A percentile compares a stretch with the other conserved stretches of the same genome.
Conservation (phyloP, 1,140 invertebrate genomes). For the Asbolus verrucosus region DNA sequence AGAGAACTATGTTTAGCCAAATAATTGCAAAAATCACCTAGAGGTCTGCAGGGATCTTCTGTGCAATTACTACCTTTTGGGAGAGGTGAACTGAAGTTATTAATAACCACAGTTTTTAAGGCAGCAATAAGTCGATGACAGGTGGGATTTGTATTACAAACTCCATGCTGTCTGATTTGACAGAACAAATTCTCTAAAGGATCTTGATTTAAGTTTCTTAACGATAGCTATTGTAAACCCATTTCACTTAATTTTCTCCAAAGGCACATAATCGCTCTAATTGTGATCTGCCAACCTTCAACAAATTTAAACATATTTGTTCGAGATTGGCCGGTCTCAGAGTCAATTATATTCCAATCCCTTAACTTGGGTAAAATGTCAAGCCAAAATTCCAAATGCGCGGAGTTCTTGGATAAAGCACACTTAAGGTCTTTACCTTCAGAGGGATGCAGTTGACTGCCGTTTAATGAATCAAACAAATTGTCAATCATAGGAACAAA, state of each 20-base stretch:
- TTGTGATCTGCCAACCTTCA: constrained; percentile 44
- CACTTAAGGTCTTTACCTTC: constrained; percentile 9
- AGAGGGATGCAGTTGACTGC: background rate
- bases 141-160: constrained; percentile 47
- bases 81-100: background rate
- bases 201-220: constrained; percentile 41
- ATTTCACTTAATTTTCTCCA: constrained; percentile 34
- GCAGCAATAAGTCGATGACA: constrained; percentile 37
- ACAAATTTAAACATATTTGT: constrained; percentile 18
- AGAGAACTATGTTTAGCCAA: background rate
- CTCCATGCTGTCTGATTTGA: constrained; percentile 29
- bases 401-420: background rate
- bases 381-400: constrained; percentile 27
- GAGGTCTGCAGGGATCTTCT: constrained; percentile 8
- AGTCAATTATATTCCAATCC: constrained; percentile 19
- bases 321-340: background rate
- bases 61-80: constrained; percentile 3
- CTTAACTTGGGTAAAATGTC: background rate
- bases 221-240: constrained; percentile 40
- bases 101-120: constrained; percentile 44
- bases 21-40: background rate
- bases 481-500: constrained; percentile 14
- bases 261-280: constrained; percentile 25
- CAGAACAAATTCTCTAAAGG: constrained; percentile 47
- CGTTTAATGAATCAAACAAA: constrained; percentile 37